Base-by-base conservation (phyloP, 1,140 invertebrate species). In the Drosophila nikananu region DNA sequence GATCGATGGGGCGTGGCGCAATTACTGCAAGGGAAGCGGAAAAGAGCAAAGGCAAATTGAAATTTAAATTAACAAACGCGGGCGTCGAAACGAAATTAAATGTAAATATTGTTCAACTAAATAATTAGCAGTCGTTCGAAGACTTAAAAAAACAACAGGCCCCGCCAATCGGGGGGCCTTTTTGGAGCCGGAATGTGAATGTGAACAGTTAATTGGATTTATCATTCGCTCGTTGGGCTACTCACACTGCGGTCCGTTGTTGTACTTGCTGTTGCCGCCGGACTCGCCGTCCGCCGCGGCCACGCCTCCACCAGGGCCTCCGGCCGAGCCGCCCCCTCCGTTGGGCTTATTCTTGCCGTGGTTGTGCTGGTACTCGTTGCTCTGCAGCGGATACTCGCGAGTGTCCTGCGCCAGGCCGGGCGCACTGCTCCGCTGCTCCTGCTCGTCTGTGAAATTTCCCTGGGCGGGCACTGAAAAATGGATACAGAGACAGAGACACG, bases 381-480 rank as follows among this genome's bases (percentile, higher is more conserved):
- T 94, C 92, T 96, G 95, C 77, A 95, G 93, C 64, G 95, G 95
- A 94, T 95, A 95, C 91, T 95, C 95, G 66, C 93, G 94, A 77
- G 91, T 94, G 86, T 95, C 94, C 77, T 79, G 84, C 41, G 80
- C 60, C 39, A 51, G 67, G 41, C 79, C 78, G 8, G 84, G 62
- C 32, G 49, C 63, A 49, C 62, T 77, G 52, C 70, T 91, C 46
- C 90, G 57, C 61, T 81, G 91, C 81, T 83, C 92, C 91, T 72
- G 94, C 62, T 96, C 95, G 62, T 95, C 95, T 42, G 95, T 96
- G 92, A 96, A 95, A 94, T 96, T 97, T 81, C 95, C 96, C 80
- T 94, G 93, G 30, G 95, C 95, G 63, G 95, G 94, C 78, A 95
- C 96, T 96, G 94, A 27, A 81, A 77, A 15, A 42, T 64, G 25